Base-by-base conservation (phyloP, 2,113 vertebrate species). In the Otis tarda region DNA sequence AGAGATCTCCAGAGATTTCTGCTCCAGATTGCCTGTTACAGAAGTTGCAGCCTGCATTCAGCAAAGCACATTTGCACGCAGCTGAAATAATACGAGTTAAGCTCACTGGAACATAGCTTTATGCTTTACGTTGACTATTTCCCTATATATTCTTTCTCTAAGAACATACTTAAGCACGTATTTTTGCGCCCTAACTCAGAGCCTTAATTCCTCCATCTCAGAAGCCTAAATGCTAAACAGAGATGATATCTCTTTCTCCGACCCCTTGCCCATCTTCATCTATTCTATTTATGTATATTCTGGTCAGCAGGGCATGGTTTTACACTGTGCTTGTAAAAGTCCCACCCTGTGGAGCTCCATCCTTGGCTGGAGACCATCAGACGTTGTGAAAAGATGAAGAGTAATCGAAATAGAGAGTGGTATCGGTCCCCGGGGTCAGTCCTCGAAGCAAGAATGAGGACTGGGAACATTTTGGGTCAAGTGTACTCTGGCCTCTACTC, bases 11-110 rank as follows among this genome's bases (percentile, higher is more conserved):
- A 2, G 83, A 82, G 96, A 39, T 47, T 84, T 75, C 73, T 85
- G 76, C 74, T 93, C 81, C 89, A 93, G 57, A 93, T 73, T 96
- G 87, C 53, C 86, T 59, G 45, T 83, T 84, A 75, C 69, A 64
- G 83, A 69, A 89, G 24, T 19, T 86, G 61, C 73, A 87, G 87
- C 78, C 74, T 0, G 9, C 41, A n/a, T 18, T 85, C 78, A 74
- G 45, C 53, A 79, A 69, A 64, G 52, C 77, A n/a, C 35, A 22
- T 47, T 76, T 65, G 53, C 53, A 91, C 3, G 3, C 45, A 69
- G 86, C 53, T 89, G 61, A 87, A 79, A 59, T 25, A 86, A 70
- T 8, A 28, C 0, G 12, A 84, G 28, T 37, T 55, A 45, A 68
- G 31, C 65, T 71, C 60, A n/a, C 30, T 55, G 69, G 60, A 89